Percentiles rank a stretch among this genome's conserved stretches.
Evolutionary conservation across 2,797 vertebrate species (phyloP).

Genomic region (Crotalus adamanteus): DNA sequence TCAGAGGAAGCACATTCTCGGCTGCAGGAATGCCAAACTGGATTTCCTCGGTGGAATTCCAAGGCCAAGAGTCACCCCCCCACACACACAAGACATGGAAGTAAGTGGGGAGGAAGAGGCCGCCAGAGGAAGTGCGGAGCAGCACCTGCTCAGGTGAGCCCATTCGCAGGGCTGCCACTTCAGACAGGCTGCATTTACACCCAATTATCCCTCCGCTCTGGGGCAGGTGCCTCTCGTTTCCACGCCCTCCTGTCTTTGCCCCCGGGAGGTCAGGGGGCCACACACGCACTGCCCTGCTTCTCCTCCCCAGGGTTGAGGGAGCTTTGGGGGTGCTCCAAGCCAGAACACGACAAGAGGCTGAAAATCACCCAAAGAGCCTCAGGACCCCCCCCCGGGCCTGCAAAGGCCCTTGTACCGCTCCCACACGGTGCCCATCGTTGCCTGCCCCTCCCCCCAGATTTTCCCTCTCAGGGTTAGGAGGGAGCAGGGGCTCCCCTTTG

Average conservation of each 20-base stretch:
- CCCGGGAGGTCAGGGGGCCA: neutral
- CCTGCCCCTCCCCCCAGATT: neutral
- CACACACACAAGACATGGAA: slow-evolving; percentile 53
- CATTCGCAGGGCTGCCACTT: neutral
- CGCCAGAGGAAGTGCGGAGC: slow-evolving; percentile 40
- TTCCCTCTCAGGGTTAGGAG: neutral
- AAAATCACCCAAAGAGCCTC: neutral
- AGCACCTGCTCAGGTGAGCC: neutral
- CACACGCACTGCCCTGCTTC: too few relatives aligned
- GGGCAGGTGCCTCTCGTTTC: neutral
- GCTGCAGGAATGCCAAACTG: slow-evolving; percentile 41
- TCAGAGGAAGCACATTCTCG: slow-evolving; percentile 64
- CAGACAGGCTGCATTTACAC: too few relatives aligned
- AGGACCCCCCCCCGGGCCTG: neutral
- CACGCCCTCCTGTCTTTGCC: neutral
- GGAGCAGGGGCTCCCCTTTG: too few relatives aligned
- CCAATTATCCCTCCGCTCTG: neutral
- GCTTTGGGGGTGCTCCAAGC: neutral
- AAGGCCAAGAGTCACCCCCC: slow-evolving; percentile 46
- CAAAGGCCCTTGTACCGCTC: neutral
- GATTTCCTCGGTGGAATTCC: slow-evolving; percentile 59
- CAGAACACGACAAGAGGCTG: neutral
- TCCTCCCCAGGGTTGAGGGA: neutral
- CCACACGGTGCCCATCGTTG: accelerated
- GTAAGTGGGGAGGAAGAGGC: slow-evolving; percentile 10